Evolutionary conservation across 2,797 vertebrate species (phyloP).

Genomic region (Oreonectes daqikongensis): DNA sequence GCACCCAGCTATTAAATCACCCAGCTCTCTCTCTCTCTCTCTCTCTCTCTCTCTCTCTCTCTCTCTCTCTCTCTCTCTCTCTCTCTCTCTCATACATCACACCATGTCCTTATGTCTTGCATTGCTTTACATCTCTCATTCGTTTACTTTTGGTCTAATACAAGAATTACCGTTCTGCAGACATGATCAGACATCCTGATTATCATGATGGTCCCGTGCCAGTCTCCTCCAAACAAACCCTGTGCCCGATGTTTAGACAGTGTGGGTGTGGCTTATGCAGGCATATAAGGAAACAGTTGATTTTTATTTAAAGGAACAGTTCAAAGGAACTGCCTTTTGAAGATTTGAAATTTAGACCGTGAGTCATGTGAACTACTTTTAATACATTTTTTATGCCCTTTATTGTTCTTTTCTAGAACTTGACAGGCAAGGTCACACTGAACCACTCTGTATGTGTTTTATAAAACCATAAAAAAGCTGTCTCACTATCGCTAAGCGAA

Average conservation of each 20-base stretch:
- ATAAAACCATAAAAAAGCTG: too few relatives aligned
- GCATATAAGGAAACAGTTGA: not conserved
- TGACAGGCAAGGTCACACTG: not conserved
- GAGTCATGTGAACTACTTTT: too few relatives aligned
- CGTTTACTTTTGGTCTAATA: constrained; percentile 26
- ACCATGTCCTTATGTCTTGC: constrained; percentile 20
- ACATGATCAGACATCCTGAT: constrained; percentile 13
- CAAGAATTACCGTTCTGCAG: constrained; percentile 18
- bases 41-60: constrained; percentile 23
- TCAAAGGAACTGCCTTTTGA: too few relatives aligned
- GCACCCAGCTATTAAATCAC: constrained; percentile 80
- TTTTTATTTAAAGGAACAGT: not conserved
- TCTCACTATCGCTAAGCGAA: too few relatives aligned
- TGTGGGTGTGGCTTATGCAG: not conserved
- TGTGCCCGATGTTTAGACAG: not conserved
- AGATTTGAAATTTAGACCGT: not conserved
- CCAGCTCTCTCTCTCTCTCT: constrained; percentile 64
- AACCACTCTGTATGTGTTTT: not conserved
- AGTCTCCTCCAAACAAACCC: constrained; percentile 33
- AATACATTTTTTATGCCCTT: not conserved
- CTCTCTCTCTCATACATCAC: constrained; percentile 37
- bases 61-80: constrained; percentile 33
- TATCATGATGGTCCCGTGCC: not conserved
- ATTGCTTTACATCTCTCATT: constrained; percentile 51
- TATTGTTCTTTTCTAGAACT: not conserved